phyloP scores from a whole-genome alignment of 2,113 vertebrate species.

The Pitta sordida region DNA sequence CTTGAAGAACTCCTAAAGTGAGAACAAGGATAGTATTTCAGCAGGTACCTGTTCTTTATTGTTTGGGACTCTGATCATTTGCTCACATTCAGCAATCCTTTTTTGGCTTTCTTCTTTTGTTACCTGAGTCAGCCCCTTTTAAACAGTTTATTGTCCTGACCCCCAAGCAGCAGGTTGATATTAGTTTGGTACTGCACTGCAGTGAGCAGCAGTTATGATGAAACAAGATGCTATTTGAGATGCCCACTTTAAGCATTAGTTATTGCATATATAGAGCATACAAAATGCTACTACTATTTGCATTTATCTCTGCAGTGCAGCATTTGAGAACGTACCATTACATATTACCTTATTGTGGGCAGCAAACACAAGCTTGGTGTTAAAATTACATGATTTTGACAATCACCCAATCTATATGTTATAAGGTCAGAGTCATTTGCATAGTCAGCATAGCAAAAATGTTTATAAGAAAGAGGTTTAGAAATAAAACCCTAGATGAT shows the following conservation, averaged over 20 bases:
- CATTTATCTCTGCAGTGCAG: background rate
- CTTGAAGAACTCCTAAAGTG: background rate
- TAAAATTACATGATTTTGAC: background rate
- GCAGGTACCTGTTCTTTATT: background rate
- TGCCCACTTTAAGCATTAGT: background rate
- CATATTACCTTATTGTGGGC: background rate
- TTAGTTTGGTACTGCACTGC: background rate
- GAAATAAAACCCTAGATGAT: background rate
- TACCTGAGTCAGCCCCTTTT: background rate
- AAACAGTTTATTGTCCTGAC: background rate
- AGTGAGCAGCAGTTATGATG: background rate
- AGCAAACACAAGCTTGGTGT: background rate
- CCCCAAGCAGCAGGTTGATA: background rate
- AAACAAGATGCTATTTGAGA: background rate
- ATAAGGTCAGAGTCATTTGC: background rate
- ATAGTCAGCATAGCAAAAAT: background rate
- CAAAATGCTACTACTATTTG: background rate
- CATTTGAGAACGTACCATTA: background rate
- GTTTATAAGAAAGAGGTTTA: background rate
- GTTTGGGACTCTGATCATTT: background rate
- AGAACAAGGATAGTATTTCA: background rate
- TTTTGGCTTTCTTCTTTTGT: background rate
- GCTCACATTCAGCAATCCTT: background rate
- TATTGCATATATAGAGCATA: background rate
- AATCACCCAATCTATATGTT: background rate